Conservation (phyloP, 2,888 invertebrate genomes). For the Nesidiocoris tenuis region DNA sequence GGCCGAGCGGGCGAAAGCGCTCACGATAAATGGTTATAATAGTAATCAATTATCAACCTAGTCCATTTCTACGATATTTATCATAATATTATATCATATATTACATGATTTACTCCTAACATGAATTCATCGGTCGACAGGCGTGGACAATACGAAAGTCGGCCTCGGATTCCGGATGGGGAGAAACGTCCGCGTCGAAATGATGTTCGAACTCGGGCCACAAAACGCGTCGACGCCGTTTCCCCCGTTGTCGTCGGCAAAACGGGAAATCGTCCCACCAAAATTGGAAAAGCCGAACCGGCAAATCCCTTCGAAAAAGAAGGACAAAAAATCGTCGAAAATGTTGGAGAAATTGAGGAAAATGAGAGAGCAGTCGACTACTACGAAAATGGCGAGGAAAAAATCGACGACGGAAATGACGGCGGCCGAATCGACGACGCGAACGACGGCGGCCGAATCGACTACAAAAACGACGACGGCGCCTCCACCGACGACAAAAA, state of each 20-base stretch:
- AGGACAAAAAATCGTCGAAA: background rate
- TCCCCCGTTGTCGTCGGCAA: background rate
- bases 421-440: background rate
- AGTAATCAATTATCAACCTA: too few relatives aligned
- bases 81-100: too few relatives aligned
- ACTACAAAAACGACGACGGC: background rate
- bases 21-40: too few relatives aligned
- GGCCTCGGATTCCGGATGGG: conserved; percentile 28
- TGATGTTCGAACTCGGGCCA: conserved; percentile 24
- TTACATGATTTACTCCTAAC: too few relatives aligned
- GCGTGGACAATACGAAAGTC: conserved; percentile 28
- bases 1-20: too few relatives aligned
- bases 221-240: background rate
- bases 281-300: background rate
- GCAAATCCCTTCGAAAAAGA: background rate
- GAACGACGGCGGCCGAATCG: background rate
- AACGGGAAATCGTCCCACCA: background rate
- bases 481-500: background rate
- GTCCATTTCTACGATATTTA: too few relatives aligned
- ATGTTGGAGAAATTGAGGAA: background rate
- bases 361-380: background rate
- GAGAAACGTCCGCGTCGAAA: conserved; percentile 15
- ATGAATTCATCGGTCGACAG: too few relatives aligned
- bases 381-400: background rate
- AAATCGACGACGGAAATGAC: background rate